A percentile compares a stretch with the other conserved stretches of the same genome.
Evolutionary conservation across 2,888 invertebrate species (phyloP).

Genomic region (Frankliniella intonsa): DNA sequence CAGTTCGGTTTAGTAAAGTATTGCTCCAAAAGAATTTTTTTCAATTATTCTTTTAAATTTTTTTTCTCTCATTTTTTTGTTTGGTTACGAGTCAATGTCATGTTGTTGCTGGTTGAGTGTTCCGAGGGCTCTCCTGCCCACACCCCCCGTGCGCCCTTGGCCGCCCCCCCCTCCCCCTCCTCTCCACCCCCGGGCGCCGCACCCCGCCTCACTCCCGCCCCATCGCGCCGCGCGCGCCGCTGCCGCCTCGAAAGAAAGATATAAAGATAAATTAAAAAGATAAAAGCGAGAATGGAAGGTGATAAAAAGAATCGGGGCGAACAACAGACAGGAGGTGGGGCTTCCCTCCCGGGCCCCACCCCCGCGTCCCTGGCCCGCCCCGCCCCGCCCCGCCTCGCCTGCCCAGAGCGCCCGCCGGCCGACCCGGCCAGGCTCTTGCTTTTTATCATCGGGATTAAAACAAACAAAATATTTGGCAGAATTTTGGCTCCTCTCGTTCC

Average conservation of each 20-base stretch:
- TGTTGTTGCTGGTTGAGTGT: neutral
- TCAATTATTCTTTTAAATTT: too few species aligned
- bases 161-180: neutral
- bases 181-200: neutral
- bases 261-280: conserved; percentile 27
- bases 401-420: neutral
- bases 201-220: neutral
- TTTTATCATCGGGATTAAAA: conserved; percentile 10
- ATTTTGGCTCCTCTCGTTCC: conserved; percentile 7
- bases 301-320: conserved; percentile 12
- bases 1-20: too few species aligned
- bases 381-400: neutral
- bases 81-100: too few species aligned
- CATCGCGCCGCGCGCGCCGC: neutral
- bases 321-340: neutral
- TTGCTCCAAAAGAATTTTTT: too few species aligned
- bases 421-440: neutral
- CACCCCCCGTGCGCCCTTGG: neutral
- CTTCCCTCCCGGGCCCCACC: neutral
- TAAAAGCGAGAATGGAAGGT: conserved; percentile 14
- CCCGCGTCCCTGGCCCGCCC: neutral
- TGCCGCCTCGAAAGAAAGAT: neutral
- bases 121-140: neutral
- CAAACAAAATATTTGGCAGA: conserved; percentile 25
- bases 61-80: too few species aligned